Evolutionary conservation across 2,888 invertebrate genomes (phyloP), one percentile per base, ranked within the genome.

Genomic region (Neuroscelio doddi): DNA sequence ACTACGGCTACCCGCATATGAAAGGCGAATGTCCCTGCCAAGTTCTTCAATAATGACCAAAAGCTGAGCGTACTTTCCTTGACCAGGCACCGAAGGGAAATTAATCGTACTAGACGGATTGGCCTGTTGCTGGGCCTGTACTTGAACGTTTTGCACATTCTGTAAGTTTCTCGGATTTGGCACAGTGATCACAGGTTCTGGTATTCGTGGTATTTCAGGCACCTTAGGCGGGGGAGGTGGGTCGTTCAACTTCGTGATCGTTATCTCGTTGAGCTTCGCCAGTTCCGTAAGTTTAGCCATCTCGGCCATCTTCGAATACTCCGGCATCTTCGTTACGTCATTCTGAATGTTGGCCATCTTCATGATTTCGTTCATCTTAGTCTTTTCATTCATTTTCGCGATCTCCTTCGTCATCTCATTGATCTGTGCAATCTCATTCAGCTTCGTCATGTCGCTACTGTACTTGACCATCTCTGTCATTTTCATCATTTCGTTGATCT

Each of bases 41-140:
- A 86, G 82, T 74, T 86, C 86, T 66, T 86, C 86, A 50, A 86
- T 86, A 27, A 86, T 85, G 12, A 82, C 80, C 62, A 86, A 66
- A 41, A 84, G 61, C 57, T 84, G 84, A 52, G 84, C 81, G 56
- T 84, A 84, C 59, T 84, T 84, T 36, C 84, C 84, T 63, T 84
- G 84, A n/a, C 84, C 84, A 32, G 84, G 82, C 52, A 84, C 82
- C 12, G 79, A 73, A 12, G 81, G 81, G 64, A 83, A 83, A 55
- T 83, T 84, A 49, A 83, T 82, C 30, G 82, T 75, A 72, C 78
- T 79, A 51, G 83, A 80, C 51, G 83, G 83, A 69, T 81, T 84
- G 15, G 83, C 75, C 65, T 83, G 83, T 53, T 80, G 79, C 12
- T 82, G 79, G 44, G 79, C 78, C 56, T 72, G 67, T 3, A 9